Conservation (phyloP, 2,113 vertebrate species). For the Speoplatyrhinus poulsoni region DNA sequence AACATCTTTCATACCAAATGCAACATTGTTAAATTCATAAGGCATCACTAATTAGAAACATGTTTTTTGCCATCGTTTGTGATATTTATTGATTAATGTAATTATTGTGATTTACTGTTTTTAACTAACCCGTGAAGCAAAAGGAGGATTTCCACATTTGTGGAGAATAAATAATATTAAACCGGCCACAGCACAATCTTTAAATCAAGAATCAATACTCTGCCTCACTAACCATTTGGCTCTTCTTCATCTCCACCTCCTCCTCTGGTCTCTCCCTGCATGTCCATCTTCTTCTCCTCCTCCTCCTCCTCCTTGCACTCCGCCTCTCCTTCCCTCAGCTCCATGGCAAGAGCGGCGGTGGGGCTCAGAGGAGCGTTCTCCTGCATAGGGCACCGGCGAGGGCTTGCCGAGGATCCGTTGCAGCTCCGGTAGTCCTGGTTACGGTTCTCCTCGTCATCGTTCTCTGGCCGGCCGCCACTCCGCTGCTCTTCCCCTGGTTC, state of each 20-base stretch:
- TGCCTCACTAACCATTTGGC: conserved; percentile 45
- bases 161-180: too few relatives aligned
- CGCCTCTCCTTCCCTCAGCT: conserved; percentile 36
- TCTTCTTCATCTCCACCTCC: conserved; percentile 27
- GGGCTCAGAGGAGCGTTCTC: conserved; percentile 22
- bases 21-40: too few relatives aligned
- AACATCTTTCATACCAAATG: too few relatives aligned
- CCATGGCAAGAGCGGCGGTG: conserved; percentile 24
- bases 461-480: conserved; percentile 77
- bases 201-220: neutral
- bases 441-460: conserved; percentile 20
- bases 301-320: conserved; percentile 39
- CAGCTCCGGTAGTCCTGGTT: conserved; percentile 31
- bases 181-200: too few relatives aligned
- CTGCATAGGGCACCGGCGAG: neutral
- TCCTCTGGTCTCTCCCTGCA: conserved; percentile 44
- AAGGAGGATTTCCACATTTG: too few relatives aligned
- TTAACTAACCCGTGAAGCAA: too few relatives aligned
- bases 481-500: conserved; percentile 72
- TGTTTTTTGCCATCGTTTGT: too few relatives aligned
- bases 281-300: conserved; percentile 49
- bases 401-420: conserved; percentile 18
- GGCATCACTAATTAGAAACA: too few relatives aligned
- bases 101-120: too few relatives aligned
- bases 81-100: too few relatives aligned